phyloP scores from a whole-genome alignment of 2,113 vertebrate genomes.

The Oryzias melastigma region DNA sequence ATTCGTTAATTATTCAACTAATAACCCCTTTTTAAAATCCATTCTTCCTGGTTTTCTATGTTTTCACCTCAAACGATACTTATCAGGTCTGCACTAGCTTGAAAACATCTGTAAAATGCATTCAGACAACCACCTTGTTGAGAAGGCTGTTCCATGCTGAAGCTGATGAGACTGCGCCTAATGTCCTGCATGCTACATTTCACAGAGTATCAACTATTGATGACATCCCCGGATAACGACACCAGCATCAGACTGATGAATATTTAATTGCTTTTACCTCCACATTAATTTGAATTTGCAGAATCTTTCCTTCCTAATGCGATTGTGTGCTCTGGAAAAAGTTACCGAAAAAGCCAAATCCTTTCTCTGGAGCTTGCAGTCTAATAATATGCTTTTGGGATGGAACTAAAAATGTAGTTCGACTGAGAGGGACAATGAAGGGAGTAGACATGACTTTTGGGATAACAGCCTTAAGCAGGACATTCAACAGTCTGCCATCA shows the following conservation, averaged over 20 bases:
- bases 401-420: slow-evolving; percentile 15
- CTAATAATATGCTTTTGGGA: slow-evolving; percentile 31
- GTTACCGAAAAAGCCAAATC: not conserved
- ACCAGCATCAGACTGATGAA: not conserved
- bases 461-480: slow-evolving; percentile 34
- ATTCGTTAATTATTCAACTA: too few species aligned
- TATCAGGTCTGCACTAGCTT: too few species aligned
- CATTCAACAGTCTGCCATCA: slow-evolving; percentile 41
- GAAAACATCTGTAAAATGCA: too few species aligned
- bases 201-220: not conserved
- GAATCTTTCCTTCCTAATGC: not conserved
- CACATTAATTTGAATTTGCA: slow-evolving; percentile 5
- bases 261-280: slow-evolving; percentile 11
- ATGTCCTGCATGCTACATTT: slow-evolving; percentile 29
- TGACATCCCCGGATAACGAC: not conserved
- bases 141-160: slow-evolving; percentile 16
- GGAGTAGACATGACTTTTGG: slow-evolving; percentile 30
- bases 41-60: too few species aligned
- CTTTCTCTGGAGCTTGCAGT: slow-evolving; percentile 28
- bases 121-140: too few species aligned
- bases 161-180: slow-evolving; percentile 22
- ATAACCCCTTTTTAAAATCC: too few species aligned
- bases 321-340: not conserved
- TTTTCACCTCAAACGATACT: too few species aligned
- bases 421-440: slow-evolving; percentile 34